Conservation (phyloP, 2,888 invertebrate species). For the Psococerastis gibbosa region DNA sequence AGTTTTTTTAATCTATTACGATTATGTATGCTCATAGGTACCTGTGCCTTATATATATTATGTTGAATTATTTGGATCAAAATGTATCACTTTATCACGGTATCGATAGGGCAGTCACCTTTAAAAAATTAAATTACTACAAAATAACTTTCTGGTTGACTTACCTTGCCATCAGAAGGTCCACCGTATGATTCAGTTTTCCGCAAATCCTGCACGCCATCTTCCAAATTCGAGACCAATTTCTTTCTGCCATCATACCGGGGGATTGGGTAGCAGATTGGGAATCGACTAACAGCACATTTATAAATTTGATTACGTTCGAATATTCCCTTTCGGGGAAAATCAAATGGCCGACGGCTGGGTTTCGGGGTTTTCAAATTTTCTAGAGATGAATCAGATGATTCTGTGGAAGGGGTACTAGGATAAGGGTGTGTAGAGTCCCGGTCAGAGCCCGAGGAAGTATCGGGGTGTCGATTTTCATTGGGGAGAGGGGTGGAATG, state of each 20-base stretch:
- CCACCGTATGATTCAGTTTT: no score
- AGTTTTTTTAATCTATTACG: no score
- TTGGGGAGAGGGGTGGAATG: slow-evolving; percentile 1
- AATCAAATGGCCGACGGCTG: neutral
- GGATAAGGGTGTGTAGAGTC: neutral
- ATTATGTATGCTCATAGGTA: no score
- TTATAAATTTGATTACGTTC: slow-evolving; percentile 8
- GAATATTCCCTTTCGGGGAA: slow-evolving; percentile 1
- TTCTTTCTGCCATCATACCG: slow-evolving; percentile 6
- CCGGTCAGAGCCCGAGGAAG: slow-evolving; percentile 3
- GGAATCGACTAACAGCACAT: neutral
- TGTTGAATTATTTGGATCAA: no score
- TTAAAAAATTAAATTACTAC: no score
- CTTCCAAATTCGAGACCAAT: neutral
- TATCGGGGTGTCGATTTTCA: neutral
- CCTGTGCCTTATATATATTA: no score
- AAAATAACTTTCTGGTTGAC: no score
- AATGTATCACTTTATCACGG: no score
- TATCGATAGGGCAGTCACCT: no score
- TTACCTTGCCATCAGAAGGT: no score
- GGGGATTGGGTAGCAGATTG: slow-evolving; percentile 7
- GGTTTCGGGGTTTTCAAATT: slow-evolving; percentile 1
- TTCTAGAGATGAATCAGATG: slow-evolving; percentile 7
- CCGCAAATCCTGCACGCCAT: neutral
- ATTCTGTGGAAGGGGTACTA: neutral